Conservation (phyloP, 2,888 invertebrate genomes). For the Disparrhopalites patrizii region DNA sequence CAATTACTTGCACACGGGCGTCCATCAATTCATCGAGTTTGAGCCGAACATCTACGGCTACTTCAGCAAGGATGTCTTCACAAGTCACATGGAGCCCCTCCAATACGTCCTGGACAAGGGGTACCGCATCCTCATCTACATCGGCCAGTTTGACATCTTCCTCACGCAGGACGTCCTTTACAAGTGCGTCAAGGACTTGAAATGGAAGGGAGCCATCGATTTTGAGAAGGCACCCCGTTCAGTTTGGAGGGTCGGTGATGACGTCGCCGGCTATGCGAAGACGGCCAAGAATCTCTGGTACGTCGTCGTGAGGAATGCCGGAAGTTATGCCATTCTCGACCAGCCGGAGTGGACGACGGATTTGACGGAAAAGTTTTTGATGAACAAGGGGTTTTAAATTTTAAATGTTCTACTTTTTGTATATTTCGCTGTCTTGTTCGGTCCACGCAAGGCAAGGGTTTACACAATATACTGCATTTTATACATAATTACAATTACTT, state of each 20-base stretch:
- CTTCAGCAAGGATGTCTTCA: background rate
- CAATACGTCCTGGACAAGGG: background rate
- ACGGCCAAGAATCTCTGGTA: conserved; percentile 67
- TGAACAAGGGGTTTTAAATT: background rate
- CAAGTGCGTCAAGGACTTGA: conserved; percentile 67
- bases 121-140: conserved; percentile 65
- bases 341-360: background rate
- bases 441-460: too few species aligned
- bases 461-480: too few species aligned
- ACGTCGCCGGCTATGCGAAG: conserved; percentile 72
- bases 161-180: conserved; percentile 81
- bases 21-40: background rate
- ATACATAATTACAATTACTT: too few species aligned
- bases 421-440: too few species aligned
- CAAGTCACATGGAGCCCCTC: background rate
- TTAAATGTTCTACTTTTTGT: too few species aligned
- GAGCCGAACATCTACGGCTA: background rate
- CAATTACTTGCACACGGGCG: background rate
- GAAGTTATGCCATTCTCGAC: background rate
- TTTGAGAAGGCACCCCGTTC: conserved; percentile 65
- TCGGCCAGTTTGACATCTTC: conserved; percentile 86
- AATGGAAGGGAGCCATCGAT: conserved; percentile 63
- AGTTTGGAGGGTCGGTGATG: conserved; percentile 62
- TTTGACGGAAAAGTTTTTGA: background rate
- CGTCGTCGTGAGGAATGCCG: conserved; percentile 57